Base-by-base conservation (phyloP, 1,140 invertebrate species). In the Dreissena polymorpha region DNA sequence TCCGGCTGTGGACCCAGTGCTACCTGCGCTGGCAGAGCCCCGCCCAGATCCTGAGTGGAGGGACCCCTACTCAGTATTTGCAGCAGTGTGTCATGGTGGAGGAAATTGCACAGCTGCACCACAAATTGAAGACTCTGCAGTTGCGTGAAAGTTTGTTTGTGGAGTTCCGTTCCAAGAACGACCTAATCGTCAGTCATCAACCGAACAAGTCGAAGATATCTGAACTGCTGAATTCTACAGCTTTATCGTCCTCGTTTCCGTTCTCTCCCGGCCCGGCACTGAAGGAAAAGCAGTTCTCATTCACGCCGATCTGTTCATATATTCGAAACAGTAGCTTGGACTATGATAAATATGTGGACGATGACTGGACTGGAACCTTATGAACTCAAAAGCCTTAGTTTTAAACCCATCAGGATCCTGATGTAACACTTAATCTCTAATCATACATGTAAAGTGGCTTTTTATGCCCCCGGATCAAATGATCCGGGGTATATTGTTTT, bases 11-110 rank as follows among this genome's bases (percentile, higher is more conserved):
- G 97, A 94, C 94, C 67, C 96, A 97, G 89, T 98, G 97, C 93
- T 98, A 97, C 93, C 96, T 97, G 86, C 95, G 97, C 2, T 98
- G 97, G 96, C 94, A 97, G 89, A 95, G 96, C 8, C 94, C 96
- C 14, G 94, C 97, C 0, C 96, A 98, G 91, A 96, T 97, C 67
- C 94, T 95, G 7, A 95, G 95, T 78, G 96, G 97, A 64, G 97
- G 97, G 0, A 93, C 92, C 78, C 95, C 95, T 49, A 95, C 96
- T 81, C 92, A 95, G 13, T 96, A 96, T 90, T 91, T 94, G 23
- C 91, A 91, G 29, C 92, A 93, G 78, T 90, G 91, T 65, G 83
- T 92, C 16, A 88, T 93, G 69, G 90, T 91, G 10, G 91, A 93
- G 77, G 93, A 93, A 73, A 89, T 93, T 18, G 71, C 91, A 18